Evolutionary conservation across 2,113 vertebrate genomes (phyloP), one percentile per base, ranked within the genome.

Genomic region (Neolamprologus devosi): DNA sequence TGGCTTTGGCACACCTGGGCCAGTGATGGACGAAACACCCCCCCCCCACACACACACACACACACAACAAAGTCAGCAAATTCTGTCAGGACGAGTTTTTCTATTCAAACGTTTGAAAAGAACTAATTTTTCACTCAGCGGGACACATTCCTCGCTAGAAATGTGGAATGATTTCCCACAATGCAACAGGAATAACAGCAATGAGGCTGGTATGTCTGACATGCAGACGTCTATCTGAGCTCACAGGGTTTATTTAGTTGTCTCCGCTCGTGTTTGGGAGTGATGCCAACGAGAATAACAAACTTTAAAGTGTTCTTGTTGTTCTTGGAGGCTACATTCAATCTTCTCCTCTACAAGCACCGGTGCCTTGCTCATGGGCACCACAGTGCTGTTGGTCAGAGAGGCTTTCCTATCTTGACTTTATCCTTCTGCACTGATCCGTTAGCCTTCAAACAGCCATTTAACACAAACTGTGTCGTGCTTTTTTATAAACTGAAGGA

Each of bases 1-100:
- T 8, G 57, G 11, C 16, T 54, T 30, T 57, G 5, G 9, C 53
- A 65, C 92, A 91, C 92, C 92, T 92, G 92, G 87, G 83, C 89
- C 81, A 89, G 11, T 54, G 90, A 85, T 23, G 83, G 87, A 89
- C 17, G 11, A 85, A n/a, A 70, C 5, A 49, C n/a, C n/a, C n/a
- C n/a, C n/a, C n/a, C n/a, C n/a, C 47, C 2, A 23, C 14, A 47
- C 17, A 8, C n/a, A 16, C 7, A 45, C 13, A 26, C 7, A 21
- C 5, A 6, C 0, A 42, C 13, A 45, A 17, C 40, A 6, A 16
- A 73, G 40, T 47, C 86, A 86, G 73, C 60, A 51, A 51, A 88
- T 83, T 81, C 58, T 68, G 9, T 26, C 9, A 8, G 16, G 7
- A 45, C 55, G 11, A 13, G 16, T 33, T 80, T 26, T 65, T 30